These are phyloP conservation scores for Xestia sexstrigata DNA, from an alignment of 2,888 invertebrate species.

Conservation along the genomic window DNA sequence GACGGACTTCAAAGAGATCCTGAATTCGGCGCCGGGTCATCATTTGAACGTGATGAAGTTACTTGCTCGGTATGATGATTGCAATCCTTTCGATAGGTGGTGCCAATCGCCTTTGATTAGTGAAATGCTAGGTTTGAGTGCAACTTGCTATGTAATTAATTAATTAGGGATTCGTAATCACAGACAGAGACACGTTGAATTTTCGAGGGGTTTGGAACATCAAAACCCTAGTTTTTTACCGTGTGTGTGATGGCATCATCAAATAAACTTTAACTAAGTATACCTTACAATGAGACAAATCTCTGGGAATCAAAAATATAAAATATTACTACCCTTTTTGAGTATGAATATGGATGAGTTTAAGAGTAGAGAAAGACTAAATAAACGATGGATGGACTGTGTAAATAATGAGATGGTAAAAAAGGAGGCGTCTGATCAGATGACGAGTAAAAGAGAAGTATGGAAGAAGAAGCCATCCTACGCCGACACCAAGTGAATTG, in stretches of 20 bases:
- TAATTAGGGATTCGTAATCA: slow-evolving; percentile 13
- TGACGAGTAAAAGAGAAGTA: no score
- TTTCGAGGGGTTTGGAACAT: not conserved
- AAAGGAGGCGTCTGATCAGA: no score
- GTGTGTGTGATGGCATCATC: not conserved
- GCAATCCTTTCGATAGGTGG: slow-evolving; percentile 6
- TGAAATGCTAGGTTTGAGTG: slow-evolving; percentile 6
- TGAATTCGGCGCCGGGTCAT: slow-evolving; percentile 22
- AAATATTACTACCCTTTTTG: no score
- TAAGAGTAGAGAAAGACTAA: no score
- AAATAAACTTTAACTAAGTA: not conserved
- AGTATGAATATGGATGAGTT: no score
- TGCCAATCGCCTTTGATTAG: slow-evolving; percentile 23
- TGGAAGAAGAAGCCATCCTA: no score
- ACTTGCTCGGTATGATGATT: slow-evolving; percentile 30
- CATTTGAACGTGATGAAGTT: slow-evolving; percentile 20
- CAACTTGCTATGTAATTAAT: no score
- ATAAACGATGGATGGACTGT: no score
- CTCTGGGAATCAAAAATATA: not conserved
- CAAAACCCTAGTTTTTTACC: not conserved
- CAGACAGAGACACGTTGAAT: not conserved
- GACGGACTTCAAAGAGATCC: slow-evolving; percentile 46
- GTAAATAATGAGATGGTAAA: no score
- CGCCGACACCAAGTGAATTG: no score
- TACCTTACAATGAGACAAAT: not conserved